Percentiles rank a stretch among this genome's conserved stretches.
These are phyloP conservation scores for Podargus strigoides DNA, from an alignment of 2,797 vertebrate species.

Conservation along the genomic window DNA sequence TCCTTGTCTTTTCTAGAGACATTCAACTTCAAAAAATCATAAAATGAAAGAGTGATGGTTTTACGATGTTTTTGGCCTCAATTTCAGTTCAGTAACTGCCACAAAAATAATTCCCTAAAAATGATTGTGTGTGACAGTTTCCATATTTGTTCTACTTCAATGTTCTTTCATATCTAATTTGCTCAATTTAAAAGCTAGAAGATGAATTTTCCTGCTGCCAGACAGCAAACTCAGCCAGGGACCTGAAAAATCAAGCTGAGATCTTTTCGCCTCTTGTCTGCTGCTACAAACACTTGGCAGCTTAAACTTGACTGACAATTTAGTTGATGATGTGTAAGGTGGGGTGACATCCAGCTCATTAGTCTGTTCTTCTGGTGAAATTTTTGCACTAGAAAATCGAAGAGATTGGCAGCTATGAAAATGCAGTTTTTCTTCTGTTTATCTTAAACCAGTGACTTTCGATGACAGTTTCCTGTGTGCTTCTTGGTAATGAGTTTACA, in stretches of 20 bases:
- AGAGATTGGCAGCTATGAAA: neutral
- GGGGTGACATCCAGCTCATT: neutral
- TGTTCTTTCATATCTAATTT: slow-evolving; percentile 45
- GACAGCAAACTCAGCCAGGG: neutral
- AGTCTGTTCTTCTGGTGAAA: neutral
- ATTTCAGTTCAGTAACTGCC: neutral
- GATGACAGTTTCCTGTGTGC: neutral
- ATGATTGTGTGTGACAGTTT: neutral
- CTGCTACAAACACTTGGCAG: neutral
- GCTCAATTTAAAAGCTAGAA: neutral
- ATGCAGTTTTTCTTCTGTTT: neutral
- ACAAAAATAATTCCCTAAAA: neutral
- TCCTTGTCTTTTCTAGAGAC: neutral
- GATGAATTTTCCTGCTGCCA: slow-evolving; percentile 1
- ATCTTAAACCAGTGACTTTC: neutral
- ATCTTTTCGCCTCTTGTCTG: neutral
- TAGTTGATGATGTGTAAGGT: neutral
- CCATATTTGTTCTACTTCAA: slow-evolving; percentile 12
- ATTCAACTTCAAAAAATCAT: neutral
- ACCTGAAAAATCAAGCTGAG: slow-evolving; percentile 7
- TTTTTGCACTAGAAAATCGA: neutral
- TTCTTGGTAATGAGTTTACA: neutral
- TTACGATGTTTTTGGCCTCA: neutral
- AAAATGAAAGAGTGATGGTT: neutral
- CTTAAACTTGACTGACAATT: neutral